Evolutionary conservation across 2,113 vertebrate species (phyloP).

Genomic region (Tachuris rubrigastra): DNA sequence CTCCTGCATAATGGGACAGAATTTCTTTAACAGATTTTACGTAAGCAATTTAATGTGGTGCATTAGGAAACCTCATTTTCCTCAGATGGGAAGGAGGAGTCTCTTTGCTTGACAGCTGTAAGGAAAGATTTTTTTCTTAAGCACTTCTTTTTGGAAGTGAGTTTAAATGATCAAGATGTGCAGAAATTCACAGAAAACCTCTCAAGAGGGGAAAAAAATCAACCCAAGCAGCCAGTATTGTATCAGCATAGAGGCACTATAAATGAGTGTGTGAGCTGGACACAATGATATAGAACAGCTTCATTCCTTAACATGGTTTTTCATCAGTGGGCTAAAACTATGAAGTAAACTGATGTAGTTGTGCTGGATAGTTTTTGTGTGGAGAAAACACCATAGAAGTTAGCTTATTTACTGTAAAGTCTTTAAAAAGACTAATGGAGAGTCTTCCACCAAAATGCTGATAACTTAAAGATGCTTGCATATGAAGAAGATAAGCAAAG

Average conservation of each 20-base stretch:
- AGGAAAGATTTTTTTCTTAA: not conserved
- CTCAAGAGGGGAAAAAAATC: not conserved
- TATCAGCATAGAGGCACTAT: not conserved
- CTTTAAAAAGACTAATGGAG: not conserved
- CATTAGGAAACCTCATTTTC: not conserved
- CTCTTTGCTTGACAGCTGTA: not conserved
- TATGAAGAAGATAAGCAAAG: not conserved
- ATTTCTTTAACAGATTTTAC: constrained; percentile 23
- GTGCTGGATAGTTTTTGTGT: not conserved
- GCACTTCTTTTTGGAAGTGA: not conserved
- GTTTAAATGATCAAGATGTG: not conserved
- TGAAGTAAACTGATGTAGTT: not conserved
- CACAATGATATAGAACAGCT: not conserved
- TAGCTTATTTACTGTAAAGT: not conserved
- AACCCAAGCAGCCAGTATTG: not conserved
- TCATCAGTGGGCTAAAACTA: not conserved
- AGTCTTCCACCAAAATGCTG: not conserved
- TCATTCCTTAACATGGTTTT: not conserved
- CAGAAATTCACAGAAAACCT: not conserved
- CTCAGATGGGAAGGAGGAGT: not conserved
- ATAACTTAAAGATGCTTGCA: not conserved
- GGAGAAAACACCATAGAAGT: not conserved
- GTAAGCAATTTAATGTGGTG: not conserved
- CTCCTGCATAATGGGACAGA: not conserved
- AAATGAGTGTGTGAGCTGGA: not conserved